These are phyloP conservation scores for Dryococelus australis DNA, from an alignment of 2,888 invertebrate genomes.

Conservation along the genomic window DNA sequence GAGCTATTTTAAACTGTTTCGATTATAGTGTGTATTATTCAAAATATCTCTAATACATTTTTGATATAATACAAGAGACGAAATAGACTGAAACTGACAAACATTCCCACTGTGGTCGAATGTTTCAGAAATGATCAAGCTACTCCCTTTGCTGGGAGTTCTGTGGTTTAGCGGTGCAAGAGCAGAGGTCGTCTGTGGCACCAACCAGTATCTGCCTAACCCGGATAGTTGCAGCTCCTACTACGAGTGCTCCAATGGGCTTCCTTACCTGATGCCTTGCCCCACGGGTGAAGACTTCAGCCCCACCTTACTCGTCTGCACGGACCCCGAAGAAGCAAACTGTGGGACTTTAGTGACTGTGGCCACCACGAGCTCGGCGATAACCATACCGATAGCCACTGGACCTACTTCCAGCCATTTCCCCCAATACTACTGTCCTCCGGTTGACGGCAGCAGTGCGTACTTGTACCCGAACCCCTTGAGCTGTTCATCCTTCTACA, in stretches of 20 bases:
- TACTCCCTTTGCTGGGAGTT: not conserved
- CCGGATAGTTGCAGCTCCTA: slow-evolving; percentile 30
- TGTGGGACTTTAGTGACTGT: not conserved
- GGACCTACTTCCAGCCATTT: not conserved
- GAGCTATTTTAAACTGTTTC: no score
- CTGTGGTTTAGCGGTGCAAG: not conserved
- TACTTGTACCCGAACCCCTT: not conserved
- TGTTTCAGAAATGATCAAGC: not conserved
- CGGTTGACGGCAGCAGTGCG: not conserved
- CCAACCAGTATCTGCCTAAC: slow-evolving; percentile 9
- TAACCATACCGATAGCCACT: not conserved
- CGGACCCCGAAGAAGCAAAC: not conserved
- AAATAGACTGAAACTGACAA: not conserved
- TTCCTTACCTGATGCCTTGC: slow-evolving; percentile 22
- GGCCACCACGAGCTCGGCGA: not conserved
- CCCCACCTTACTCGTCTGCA: slow-evolving; percentile 6
- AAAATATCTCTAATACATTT: no score
- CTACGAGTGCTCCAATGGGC: slow-evolving; percentile 32
- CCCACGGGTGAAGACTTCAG: slow-evolving; percentile 25
- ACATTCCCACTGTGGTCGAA: no score
- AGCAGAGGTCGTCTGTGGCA: not conserved
- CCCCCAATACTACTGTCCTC: not conserved
- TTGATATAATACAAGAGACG: no score
- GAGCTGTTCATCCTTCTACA: slow-evolving; percentile 5
- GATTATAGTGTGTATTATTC: no score